phyloP scores from a whole-genome alignment of 2,113 vertebrate species.

The Aegotheles bennettii region DNA sequence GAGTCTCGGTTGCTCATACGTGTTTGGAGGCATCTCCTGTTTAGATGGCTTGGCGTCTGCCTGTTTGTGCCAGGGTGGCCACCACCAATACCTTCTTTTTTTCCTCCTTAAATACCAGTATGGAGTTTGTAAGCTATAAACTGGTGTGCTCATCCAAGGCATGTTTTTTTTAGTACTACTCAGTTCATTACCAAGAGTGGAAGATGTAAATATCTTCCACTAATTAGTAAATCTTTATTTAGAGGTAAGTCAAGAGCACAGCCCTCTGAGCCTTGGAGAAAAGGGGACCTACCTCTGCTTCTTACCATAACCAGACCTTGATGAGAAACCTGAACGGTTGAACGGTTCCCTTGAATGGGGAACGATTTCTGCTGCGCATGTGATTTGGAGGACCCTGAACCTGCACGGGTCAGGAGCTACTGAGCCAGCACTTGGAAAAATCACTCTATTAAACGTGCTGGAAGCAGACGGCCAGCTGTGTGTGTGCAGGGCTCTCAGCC shows the following conservation, averaged over 20 bases:
- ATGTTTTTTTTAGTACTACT: neutral
- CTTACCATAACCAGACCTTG: neutral
- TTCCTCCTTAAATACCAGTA: too few species aligned
- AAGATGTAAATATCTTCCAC: neutral
- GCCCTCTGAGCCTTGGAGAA: neutral
- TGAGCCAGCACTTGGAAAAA: neutral
- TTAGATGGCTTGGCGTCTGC: neutral
- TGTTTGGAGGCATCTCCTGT: neutral
- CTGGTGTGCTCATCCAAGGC: neutral
- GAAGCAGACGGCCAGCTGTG: neutral
- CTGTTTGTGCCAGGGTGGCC: neutral
- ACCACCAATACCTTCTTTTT: neutral
- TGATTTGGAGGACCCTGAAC: neutral
- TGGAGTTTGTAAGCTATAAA: neutral
- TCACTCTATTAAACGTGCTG: neutral
- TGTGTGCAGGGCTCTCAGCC: neutral
- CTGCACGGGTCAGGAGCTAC: neutral
- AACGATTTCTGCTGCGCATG: fast-evolving
- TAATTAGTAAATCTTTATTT: neutral
- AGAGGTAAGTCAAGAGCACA: neutral
- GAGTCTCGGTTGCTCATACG: fast-evolving
- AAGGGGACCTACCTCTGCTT: neutral
- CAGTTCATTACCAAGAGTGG: neutral
- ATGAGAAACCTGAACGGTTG: neutral
- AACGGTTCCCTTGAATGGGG: neutral